Evolutionary conservation across 2,888 invertebrate species (phyloP), one percentile per base, ranked within the genome.

Genomic region (Nipponacmea schrenckii): DNA sequence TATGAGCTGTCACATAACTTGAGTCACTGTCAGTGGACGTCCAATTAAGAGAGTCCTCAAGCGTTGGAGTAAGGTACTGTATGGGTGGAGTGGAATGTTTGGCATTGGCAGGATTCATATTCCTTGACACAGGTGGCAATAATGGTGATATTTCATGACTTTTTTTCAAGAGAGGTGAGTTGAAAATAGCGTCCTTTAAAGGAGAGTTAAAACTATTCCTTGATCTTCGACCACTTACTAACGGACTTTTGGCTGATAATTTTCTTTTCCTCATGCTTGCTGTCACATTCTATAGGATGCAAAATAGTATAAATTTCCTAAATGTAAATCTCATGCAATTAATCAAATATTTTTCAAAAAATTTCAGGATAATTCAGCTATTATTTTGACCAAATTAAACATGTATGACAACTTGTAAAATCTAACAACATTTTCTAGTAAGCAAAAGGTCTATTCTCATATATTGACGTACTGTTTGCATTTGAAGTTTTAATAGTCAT

Each of bases 21-120:
- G 70, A 48, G 5, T 77, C 77, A 73, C 77, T 78, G 68, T 69
- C 74, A 39, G 76, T 69, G 0, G 81, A 80, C 7, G 72, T 70
- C 81, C 83, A 83, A 67, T 77, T 80, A n/a, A 80, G 66, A 0
- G 83, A 83, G n/a, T 81, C 82, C 75, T 82, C 76, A n/a, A 83
- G 76, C 0, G 84, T 83, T 20, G 84, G 83, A 0, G 84, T 85
- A 27, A 85, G 77, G 50, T 79, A 81, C 64, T 78, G 72, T 5
- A 83, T 72, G 0, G 83, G 84, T 14, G 83, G 83, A 0, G 79
- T 72, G n/a, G 70, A 69, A 7, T 31, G 64, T 63, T 46, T 64
- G 8, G 26, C 63, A 24, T 31, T 31, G 0, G 45, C 26, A 17
- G 56, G 39, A 4, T 24, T 56, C 39, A 56, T 27, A 12, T 44